Evolutionary conservation across 2,888 invertebrate genomes (phyloP).

Genomic region (Calameuta pallipes): DNA sequence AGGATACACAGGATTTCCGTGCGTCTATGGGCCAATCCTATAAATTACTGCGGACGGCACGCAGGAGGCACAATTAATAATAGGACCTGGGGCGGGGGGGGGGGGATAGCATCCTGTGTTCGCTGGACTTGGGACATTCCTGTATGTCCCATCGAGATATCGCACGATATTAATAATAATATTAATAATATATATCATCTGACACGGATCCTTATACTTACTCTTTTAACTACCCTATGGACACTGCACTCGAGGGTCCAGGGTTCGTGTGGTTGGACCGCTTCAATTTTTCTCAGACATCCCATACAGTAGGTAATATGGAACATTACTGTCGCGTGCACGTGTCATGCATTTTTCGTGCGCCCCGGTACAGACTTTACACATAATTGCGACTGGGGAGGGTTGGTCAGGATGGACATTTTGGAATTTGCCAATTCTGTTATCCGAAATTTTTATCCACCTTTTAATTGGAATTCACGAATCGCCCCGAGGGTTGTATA

Average conservation of each 20-base stretch:
- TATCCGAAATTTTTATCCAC: slow-evolving; percentile 13
- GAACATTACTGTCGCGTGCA: not conserved
- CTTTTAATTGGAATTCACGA: slow-evolving; percentile 13
- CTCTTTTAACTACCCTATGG: not conserved
- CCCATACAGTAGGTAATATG: not conserved
- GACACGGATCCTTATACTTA: not conserved
- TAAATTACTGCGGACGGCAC: slow-evolving; percentile 9
- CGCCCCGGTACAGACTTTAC: not conserved
- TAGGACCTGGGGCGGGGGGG: not conserved
- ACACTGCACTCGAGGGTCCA: not conserved
- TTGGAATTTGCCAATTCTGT: slow-evolving; percentile 20
- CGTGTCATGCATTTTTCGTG: not conserved
- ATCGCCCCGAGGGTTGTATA: slow-evolving; percentile 9
- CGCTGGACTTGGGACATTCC: not conserved
- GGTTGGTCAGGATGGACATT: not conserved
- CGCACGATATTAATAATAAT: not conserved
- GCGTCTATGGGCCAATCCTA: slow-evolving; percentile 1
- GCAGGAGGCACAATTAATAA: slow-evolving; percentile 20
- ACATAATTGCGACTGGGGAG: not conserved
- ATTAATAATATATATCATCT: not conserved
- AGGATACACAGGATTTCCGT: slow-evolving; percentile 17
- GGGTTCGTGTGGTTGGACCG: too few species aligned
- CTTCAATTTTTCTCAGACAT: not conserved
- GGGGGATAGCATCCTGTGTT: not conserved
- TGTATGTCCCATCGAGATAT: not conserved